Percentiles rank a stretch among this genome's conserved stretches.
Evolutionary conservation across 2,797 vertebrate genomes (phyloP).

Genomic region (Margarornis squamiger): DNA sequence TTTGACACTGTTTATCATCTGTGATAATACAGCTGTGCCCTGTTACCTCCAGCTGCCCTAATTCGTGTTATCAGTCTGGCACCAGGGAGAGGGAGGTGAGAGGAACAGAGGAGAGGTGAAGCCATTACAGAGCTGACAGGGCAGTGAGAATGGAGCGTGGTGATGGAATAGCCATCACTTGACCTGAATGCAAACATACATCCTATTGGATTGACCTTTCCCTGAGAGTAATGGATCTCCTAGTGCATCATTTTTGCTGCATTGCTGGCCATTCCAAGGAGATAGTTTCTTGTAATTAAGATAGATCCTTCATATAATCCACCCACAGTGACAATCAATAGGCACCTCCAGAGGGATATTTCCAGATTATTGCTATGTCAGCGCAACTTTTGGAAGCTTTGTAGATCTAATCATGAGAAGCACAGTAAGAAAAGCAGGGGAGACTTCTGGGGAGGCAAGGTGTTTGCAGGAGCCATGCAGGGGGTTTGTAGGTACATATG

Average conservation of each 20-base stretch:
- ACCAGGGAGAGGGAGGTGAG: not conserved
- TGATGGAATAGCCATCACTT: slow-evolving; percentile 67
- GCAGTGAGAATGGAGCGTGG: slow-evolving; percentile 3
- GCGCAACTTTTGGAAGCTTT: slow-evolving; percentile 50
- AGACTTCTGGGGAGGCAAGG: not conserved
- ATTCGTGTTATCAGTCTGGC: slow-evolving; percentile 44
- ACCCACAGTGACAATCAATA: slow-evolving; percentile 55
- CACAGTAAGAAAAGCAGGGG: not conserved
- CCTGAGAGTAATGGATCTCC: slow-evolving; percentile 70
- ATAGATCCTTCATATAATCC: slow-evolving; percentile 61
- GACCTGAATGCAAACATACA: slow-evolving; percentile 62
- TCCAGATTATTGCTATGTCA: slow-evolving; percentile 52
- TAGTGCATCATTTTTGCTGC: slow-evolving; percentile 22
- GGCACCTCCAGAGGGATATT: slow-evolving; percentile 29
- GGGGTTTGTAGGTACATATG: not conserved
- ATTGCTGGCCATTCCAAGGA: slow-evolving; percentile 48
- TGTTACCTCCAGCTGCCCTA: slow-evolving; percentile 21
- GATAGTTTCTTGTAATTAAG: slow-evolving; percentile 71
- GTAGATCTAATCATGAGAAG: not conserved
- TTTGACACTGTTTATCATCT: slow-evolving; percentile 66
- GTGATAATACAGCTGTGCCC: slow-evolving; percentile 52
- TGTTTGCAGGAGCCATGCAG: rapidly evolving
- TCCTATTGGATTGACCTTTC: slow-evolving; percentile 77
- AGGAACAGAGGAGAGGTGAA: slow-evolving; percentile 37
- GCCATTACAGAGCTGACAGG: slow-evolving; percentile 67